Conservation (phyloP, 92 coral and sea anemone genomes). For the Blastomussa wellsi region DNA sequence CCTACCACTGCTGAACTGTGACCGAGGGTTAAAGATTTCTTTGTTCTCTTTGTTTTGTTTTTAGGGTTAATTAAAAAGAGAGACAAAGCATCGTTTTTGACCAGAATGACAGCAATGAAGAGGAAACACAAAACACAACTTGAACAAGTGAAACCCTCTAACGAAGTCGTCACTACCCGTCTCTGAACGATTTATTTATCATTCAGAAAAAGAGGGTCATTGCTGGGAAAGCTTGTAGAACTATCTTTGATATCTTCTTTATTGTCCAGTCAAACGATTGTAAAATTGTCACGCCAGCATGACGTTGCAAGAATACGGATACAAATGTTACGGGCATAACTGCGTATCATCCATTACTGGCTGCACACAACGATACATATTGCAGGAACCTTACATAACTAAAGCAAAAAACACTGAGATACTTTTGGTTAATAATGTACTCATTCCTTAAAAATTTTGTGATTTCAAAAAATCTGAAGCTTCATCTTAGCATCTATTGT, state of each 20-base stretch:
- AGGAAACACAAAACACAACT: slow-evolving; percentile 10
- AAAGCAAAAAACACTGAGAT: too few relatives aligned
- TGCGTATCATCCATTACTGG: too few relatives aligned
- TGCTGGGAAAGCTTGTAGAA: not conserved
- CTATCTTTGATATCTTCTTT: not conserved
- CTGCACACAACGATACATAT: too few relatives aligned
- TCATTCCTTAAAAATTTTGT: too few relatives aligned
- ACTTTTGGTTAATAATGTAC: too few relatives aligned
- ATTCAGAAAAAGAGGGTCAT: not conserved
- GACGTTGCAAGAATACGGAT: not conserved
- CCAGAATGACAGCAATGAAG: slow-evolving; percentile 6
- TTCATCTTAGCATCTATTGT: too few relatives aligned
- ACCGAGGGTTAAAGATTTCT: too few relatives aligned
- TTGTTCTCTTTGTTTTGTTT: not conserved
- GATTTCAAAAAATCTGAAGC: too few relatives aligned
- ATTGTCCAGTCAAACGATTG: not conserved
- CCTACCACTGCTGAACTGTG: not conserved
- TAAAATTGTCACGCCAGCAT: not conserved
- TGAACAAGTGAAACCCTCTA: not conserved
- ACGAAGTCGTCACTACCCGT: not conserved
- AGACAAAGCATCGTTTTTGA: not conserved
- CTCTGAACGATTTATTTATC: not conserved
- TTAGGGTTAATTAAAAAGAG: not conserved
- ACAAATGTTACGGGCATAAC: too few relatives aligned
- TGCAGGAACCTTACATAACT: too few relatives aligned